A percentile compares a stretch with the other conserved stretches of the same genome.
These are phyloP conservation scores for Drosophila anomelani DNA, from an alignment of 2,888 invertebrate species.

Conservation along the genomic window DNA sequence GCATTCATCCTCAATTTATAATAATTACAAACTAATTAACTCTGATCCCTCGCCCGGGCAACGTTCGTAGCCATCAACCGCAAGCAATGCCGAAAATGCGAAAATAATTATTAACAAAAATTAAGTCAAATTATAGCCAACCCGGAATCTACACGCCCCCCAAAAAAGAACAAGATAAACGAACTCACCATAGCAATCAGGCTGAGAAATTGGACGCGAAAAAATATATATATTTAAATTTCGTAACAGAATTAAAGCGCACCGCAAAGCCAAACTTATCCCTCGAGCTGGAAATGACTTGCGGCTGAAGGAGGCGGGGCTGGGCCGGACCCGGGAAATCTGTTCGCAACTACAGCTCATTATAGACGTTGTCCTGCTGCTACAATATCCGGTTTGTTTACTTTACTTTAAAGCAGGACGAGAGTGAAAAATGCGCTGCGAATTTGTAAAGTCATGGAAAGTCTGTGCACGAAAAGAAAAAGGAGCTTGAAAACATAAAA, in stretches of 20 bases:
- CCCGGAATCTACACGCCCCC: slow-evolving; percentile 15
- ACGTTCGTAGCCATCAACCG: slow-evolving; percentile 53
- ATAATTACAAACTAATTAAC: slow-evolving; percentile 83
- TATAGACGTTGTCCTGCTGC: slow-evolving; percentile 52
- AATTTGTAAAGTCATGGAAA: slow-evolving; percentile 65
- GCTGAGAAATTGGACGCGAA: slow-evolving; percentile 27
- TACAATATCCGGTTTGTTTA: slow-evolving; percentile 42
- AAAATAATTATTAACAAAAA: slow-evolving; percentile 80
- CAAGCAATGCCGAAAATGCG: slow-evolving; percentile 73
- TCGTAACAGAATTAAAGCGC: slow-evolving; percentile 57
- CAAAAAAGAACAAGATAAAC: slow-evolving; percentile 11
- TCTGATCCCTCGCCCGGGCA: slow-evolving; percentile 73
- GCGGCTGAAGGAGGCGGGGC: slow-evolving; percentile 1
- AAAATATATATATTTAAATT: slow-evolving; percentile 62
- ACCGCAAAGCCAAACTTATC: slow-evolving; percentile 36
- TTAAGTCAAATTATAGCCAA: slow-evolving; percentile 71
- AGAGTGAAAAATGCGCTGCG: slow-evolving; percentile 33
- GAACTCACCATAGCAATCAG: slow-evolving; percentile 22
- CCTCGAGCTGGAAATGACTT: slow-evolving; percentile 34
- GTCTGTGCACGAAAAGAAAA: slow-evolving; percentile 23
- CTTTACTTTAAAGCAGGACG: slow-evolving; percentile 62
- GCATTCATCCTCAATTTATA: slow-evolving; percentile 81
- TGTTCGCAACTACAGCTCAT: slow-evolving; percentile 72
- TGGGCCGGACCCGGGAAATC: slow-evolving; percentile 38
- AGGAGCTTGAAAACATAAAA: neutral